A percentile compares a stretch with the other conserved stretches of the same genome.
Evolutionary conservation across 2,113 vertebrate genomes (phyloP).

Genomic region (Sinocyclocheilus rhinocerous): DNA sequence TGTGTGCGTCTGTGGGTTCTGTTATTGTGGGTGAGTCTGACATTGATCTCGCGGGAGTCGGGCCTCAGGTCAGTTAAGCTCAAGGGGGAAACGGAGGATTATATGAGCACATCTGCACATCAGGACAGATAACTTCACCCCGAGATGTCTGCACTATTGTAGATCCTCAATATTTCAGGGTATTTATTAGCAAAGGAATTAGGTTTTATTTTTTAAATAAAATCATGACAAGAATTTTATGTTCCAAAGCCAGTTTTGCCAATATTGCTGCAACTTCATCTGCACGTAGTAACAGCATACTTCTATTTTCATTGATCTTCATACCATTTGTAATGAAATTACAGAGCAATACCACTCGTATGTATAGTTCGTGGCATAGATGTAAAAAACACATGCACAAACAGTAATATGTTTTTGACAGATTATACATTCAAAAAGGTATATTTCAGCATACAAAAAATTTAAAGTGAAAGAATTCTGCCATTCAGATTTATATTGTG

Average conservation of each 20-base stretch:
- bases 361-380: background rate
- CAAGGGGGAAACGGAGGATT: slow-evolving; percentile 20
- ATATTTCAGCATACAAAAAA: background rate
- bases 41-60: slow-evolving; percentile 8
- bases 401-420: background rate
- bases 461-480: background rate
- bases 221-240: background rate
- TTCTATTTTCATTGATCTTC: background rate
- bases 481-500: background rate
- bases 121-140: slow-evolving; percentile 1
- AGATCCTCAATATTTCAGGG: background rate
- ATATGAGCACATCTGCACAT: slow-evolving; percentile 20
- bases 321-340: background rate
- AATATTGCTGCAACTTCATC: background rate
- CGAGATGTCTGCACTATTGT: background rate
- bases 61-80: slow-evolving; percentile 24
- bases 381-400: background rate
- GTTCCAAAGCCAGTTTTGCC: background rate
- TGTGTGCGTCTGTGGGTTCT: background rate
- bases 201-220: background rate
- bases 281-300: background rate
- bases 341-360: background rate
- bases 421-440: background rate
- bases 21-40: slow-evolving; percentile 4
- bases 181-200: background rate